phyloP scores from a whole-genome alignment of 2,888 invertebrate genomes.

The Timema cristinae region DNA sequence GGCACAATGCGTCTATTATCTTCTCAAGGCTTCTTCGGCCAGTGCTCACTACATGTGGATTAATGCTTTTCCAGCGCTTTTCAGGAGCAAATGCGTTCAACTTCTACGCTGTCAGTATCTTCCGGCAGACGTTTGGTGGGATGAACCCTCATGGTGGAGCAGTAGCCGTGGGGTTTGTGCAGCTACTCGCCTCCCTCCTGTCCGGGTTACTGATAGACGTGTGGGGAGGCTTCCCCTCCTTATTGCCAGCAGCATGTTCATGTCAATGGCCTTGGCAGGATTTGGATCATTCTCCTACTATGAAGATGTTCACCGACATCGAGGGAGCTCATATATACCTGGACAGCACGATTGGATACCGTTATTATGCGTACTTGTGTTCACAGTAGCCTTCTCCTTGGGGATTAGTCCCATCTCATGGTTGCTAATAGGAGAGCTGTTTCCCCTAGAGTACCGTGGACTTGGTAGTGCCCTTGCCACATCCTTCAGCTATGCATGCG shows the following conservation, averaged over 20 bases:
- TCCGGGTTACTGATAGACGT: slow-evolving; percentile 80
- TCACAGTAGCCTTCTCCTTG: slow-evolving; percentile 80
- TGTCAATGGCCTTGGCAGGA: slow-evolving; percentile 81
- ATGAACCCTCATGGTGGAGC: slow-evolving; percentile 81
- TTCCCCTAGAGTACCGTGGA: slow-evolving; percentile 79
- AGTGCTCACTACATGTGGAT: slow-evolving; percentile 73
- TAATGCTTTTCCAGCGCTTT: slow-evolving; percentile 82
- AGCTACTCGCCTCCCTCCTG: slow-evolving; percentile 75
- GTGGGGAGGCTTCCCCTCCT: slow-evolving; percentile 77
- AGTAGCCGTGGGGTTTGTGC: slow-evolving; percentile 79
- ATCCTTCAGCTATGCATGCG: slow-evolving; percentile 80
- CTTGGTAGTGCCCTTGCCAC: slow-evolving; percentile 83
- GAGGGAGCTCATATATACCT: slow-evolving; percentile 34
- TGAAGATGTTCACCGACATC: slow-evolving; percentile 58
- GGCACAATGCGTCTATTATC: slow-evolving; percentile 42
- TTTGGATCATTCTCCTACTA: slow-evolving; percentile 83
- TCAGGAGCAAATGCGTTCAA: slow-evolving; percentile 81
- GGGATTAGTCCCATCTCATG: slow-evolving; percentile 87
- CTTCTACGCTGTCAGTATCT: slow-evolving; percentile 82
- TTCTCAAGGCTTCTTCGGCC: slow-evolving; percentile 59
- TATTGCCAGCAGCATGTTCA: slow-evolving; percentile 76
- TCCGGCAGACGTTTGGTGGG: slow-evolving; percentile 75
- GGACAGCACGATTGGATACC: slow-evolving; percentile 79
- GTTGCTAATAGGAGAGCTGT: slow-evolving; percentile 77
- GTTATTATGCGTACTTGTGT: slow-evolving; percentile 73